These are phyloP conservation scores for Seira ritae DNA, from an alignment of 2,888 invertebrate species.

Conservation along the genomic window DNA sequence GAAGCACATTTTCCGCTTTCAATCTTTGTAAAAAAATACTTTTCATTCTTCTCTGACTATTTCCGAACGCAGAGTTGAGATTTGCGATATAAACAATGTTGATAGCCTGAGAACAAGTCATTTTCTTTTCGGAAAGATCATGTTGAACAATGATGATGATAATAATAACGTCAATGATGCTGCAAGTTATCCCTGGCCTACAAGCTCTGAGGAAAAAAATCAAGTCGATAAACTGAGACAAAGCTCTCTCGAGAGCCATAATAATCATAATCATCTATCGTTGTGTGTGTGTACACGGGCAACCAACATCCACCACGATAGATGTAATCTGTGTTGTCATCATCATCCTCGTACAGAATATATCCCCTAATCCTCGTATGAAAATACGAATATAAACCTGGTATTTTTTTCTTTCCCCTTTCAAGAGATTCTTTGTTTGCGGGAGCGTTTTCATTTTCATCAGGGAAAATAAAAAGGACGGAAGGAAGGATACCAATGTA, in stretches of 20 bases:
- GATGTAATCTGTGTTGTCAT: constrained; percentile 46
- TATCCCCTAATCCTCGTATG: too few species aligned
- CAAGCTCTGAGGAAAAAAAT: constrained; percentile 52
- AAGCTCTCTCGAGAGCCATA: constrained; percentile 40
- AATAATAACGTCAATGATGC: constrained; percentile 58
- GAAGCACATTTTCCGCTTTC: too few species aligned
- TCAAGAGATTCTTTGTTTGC: too few species aligned
- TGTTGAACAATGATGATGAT: constrained; percentile 6
- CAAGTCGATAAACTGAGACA: constrained; percentile 51
- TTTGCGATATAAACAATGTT: constrained; percentile 1
- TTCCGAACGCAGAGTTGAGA: too few species aligned
- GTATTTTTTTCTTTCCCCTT: too few species aligned
- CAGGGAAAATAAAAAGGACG: too few species aligned
- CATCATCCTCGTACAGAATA: not conserved
- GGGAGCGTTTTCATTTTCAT: too few species aligned
- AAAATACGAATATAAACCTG: too few species aligned
- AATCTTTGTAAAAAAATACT: too few species aligned
- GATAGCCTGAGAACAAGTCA: constrained; percentile 14
- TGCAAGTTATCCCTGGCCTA: constrained; percentile 64
- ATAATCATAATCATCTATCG: constrained; percentile 35
- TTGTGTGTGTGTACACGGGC: not conserved
- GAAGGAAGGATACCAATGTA: too few species aligned
- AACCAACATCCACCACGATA: not conserved
- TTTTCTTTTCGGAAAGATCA: constrained; percentile 13
- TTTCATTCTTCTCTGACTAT: too few species aligned